Evolutionary conservation across 64 coral and sea anemone genomes (phyloP), one percentile per base, ranked within the genome.

Genomic region (Porites lutea): DNA sequence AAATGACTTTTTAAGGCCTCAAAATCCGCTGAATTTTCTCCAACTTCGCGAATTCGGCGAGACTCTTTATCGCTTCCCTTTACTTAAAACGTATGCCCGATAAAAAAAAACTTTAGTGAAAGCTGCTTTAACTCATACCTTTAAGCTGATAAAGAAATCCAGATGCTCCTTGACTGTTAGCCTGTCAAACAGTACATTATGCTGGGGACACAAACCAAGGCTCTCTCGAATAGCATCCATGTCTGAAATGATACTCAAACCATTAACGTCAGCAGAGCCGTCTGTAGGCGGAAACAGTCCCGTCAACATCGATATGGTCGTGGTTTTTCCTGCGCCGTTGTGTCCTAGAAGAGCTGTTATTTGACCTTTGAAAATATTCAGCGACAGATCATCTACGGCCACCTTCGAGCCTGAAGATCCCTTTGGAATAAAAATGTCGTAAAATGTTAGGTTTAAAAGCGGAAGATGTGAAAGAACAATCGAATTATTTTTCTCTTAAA

Each of bases 111-210:
- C 12, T 9, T 57, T 6, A 57, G 12, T 57, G 7, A 12, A 7
- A 57, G 4, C 2, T 57, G 54, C 54, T 57, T 57, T 37, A 37
- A 37, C 27, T 57, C 72, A 49, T 54, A 91, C 88, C 88, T 97
- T 97, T 4, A 97, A 45, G 62, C 93, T 97, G 58, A 90, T 79
- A 78, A 94, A 97, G 58, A 97, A 97, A 65, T 71, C 72, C 69
- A 97, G 82, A 72, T 97, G 92, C 52, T 97, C 96, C 60, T 90
- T 90, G 9, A 97, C 96, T 48, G 96, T 94, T 1, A 97, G 77
- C 47, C 83, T 67, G 80, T 97, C 88, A 94, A 97, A 97, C 5
- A 97, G 57, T 37, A 92, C 89, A 77, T 97, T 93, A 48, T 91
- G 96, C 74, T 97, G 92, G 3, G 92, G 96, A 15, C 96, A 97